Evolutionary conservation across 2,113 vertebrate species (phyloP), one percentile per base, ranked within the genome.

Genomic region (Choloepus hoffmanni): DNA sequence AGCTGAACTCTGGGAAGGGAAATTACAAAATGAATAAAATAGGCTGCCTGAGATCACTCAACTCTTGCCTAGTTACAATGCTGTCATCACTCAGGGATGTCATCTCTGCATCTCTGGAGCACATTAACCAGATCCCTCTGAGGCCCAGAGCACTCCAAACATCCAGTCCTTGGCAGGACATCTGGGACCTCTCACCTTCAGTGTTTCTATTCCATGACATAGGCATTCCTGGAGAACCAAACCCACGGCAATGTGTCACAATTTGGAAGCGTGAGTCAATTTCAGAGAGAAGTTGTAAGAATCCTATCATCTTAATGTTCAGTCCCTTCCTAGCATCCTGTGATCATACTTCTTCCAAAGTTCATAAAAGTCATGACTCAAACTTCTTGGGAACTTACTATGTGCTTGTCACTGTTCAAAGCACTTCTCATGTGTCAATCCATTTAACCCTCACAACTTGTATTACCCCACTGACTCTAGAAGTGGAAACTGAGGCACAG

Each of bases 221-320:
- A 50, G 10, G 4, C 7, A 70, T 85, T 96, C 60, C 58, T 94
- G 8, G 85, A 82, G 93, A 83, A 43, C 3, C 0, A 7, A 5
- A 1, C 3, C 36, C 16, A 33, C 0, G 8, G 2, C 13, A 40
- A 28, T 1, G 36, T 28, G 4, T 12, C 24, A 93, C 24, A 0
- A 0, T 90, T 72, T 55, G 23, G 58, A 88, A 70, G 23, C 40
- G 15, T 63, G 62, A 89, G 50, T 95, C n/a, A 55, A 3, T 15
- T 11, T 45, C 19, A 13, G 18, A 21, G 2, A 43, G 33, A 81
- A 92, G 85, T 50, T 43, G 9, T 50, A 18, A 95, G 24, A 88
- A 77, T 40, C 30, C 13, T 5, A 55, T n/a, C 67, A 1, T 36
- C 60, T 68, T 30, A 30, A 18, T 23, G 82, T 85, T n/a, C 70